Conservation (phyloP, 2,888 invertebrate species). For the Emmelina monodactyla region DNA sequence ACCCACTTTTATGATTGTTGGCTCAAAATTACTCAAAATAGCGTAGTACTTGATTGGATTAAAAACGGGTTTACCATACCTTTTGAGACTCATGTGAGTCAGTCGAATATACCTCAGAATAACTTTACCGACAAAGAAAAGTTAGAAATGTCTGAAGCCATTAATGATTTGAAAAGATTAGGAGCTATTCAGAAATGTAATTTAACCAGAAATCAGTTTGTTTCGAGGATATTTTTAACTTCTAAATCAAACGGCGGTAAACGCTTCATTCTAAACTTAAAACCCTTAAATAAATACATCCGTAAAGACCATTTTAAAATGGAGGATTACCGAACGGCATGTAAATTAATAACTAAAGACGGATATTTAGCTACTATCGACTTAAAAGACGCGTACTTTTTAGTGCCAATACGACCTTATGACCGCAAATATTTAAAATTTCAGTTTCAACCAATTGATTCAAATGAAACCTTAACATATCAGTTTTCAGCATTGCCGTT, state of each 20-base stretch:
- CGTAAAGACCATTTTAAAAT: constrained; percentile 2
- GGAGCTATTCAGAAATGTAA: not conserved
- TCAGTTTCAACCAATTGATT: too few species aligned
- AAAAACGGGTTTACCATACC: not conserved
- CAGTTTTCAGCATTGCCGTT: constrained; percentile 10
- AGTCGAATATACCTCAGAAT: not conserved
- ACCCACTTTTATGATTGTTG: not conserved
- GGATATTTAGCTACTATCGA: constrained; percentile 2
- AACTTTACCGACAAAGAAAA: not conserved
- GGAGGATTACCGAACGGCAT: not conserved
- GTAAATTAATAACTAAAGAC: not conserved
- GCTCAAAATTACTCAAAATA: not conserved
- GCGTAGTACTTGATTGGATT: not conserved
- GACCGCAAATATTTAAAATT: too few species aligned
- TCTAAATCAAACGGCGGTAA: not conserved
- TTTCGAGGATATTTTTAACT: constrained; percentile 1
- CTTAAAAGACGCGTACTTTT: not conserved
- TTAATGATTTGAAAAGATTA: not conserved
- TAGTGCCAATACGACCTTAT: not conserved
- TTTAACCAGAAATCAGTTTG: not conserved
- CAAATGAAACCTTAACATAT: not conserved
- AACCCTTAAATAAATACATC: not conserved
- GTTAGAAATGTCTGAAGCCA: not conserved
- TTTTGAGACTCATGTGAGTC: not conserved
- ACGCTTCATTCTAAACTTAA: not conserved